Evolutionary conservation across 2,888 invertebrate species (phyloP).

Genomic region (Drosophila flavopinicola): DNA sequence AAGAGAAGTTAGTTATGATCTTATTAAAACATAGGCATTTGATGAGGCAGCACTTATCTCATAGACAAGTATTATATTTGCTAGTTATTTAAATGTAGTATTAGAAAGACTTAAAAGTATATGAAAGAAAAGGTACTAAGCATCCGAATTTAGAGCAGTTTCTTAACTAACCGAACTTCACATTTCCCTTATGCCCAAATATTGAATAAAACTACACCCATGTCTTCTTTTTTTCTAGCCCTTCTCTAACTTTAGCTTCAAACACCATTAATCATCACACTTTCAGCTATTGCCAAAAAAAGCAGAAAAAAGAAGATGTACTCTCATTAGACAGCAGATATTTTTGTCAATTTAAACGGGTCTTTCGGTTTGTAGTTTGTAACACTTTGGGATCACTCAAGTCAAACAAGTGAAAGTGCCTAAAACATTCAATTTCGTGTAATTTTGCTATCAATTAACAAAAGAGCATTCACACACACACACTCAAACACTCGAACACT

Average conservation of each 20-base stretch:
- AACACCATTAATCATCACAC: constrained; percentile 56
- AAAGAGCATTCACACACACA: constrained; percentile 42
- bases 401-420: constrained; percentile 69
- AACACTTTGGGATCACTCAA: constrained; percentile 43
- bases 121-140: neutral
- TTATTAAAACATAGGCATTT: constrained; percentile 20
- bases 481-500: neutral
- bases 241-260: constrained; percentile 1
- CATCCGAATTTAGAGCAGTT: too few species aligned
- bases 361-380: constrained; percentile 37
- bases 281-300: constrained; percentile 35
- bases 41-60: constrained; percentile 8
- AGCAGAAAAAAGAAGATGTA: constrained; percentile 15
- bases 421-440: constrained; percentile 71
- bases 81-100: neutral
- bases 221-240: neutral
- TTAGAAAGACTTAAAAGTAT: neutral
- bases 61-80: constrained; percentile 1
- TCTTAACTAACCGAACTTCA: too few species aligned
- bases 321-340: constrained; percentile 50
- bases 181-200: constrained; percentile 1
- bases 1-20: constrained; percentile 23
- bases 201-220: constrained; percentile 3
- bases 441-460: constrained; percentile 80
- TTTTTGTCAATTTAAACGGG: constrained; percentile 59